A percentile compares a stretch with the other conserved stretches of the same genome.
These are phyloP conservation scores for Neolamprologus devosi DNA, from an alignment of 2,113 vertebrate species.

Conservation along the genomic window DNA sequence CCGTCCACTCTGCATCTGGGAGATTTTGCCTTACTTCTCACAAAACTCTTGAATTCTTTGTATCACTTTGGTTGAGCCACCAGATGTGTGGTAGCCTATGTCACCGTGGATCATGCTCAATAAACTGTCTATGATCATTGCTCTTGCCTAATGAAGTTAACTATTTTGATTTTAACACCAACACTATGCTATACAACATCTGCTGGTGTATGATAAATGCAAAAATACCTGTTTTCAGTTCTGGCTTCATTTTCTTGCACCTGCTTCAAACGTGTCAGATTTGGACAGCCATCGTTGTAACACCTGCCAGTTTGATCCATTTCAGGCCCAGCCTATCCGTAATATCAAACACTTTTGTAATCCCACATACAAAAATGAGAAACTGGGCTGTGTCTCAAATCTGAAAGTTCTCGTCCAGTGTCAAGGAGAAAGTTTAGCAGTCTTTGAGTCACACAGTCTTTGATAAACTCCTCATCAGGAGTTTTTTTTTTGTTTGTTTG, in stretches of 20 bases:
- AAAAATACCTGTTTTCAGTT: background rate
- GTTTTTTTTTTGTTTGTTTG: background rate
- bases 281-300: background rate
- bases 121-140: background rate
- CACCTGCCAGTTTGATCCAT: background rate
- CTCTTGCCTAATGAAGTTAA: background rate
- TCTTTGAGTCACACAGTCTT: background rate
- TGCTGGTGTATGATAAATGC: background rate
- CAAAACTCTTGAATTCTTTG: background rate
- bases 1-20: background rate
- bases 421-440: background rate
- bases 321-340: background rate
- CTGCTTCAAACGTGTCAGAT: background rate
- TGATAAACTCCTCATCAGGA: background rate
- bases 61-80: background rate
- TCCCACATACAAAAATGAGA: background rate
- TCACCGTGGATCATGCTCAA: fast-evolving
- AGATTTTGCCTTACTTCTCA: background rate
- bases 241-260: background rate
- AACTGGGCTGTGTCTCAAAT: background rate
- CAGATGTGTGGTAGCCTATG: background rate
- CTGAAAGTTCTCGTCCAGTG: background rate
- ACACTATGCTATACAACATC: background rate
- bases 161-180: background rate
- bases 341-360: background rate